Evolutionary conservation across 2,888 invertebrate species (phyloP).

Genomic region (Drosophila robusta): DNA sequence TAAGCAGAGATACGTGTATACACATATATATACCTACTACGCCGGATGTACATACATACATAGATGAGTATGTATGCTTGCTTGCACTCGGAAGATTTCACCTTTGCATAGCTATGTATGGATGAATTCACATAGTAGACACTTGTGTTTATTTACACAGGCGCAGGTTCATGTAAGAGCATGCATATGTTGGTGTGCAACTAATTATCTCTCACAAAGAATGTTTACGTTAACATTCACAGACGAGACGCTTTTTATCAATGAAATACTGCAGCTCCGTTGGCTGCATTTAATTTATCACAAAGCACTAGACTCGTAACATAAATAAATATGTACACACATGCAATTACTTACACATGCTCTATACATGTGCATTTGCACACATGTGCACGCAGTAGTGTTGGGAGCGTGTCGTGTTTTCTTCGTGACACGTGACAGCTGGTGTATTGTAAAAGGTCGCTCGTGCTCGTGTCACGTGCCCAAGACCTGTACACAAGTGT

Average conservation of each 20-base stretch:
- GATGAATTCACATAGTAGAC: no score
- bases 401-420: background rate
- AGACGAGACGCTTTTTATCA: slow-evolving; percentile 17
- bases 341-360: background rate
- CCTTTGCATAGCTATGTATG: no score
- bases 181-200: slow-evolving; percentile 12
- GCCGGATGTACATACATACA: background rate
- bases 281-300: slow-evolving; percentile 11
- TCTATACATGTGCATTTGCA: background rate
- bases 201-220: slow-evolving; percentile 44
- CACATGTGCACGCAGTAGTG: background rate
- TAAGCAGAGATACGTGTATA: no score
- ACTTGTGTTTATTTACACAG: slow-evolving; percentile 9
- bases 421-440: background rate
- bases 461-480: background rate
- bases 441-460: background rate
- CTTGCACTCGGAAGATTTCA: no score
- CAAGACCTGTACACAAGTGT: background rate
- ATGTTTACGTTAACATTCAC: slow-evolving; percentile 21
- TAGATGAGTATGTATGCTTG: background rate
- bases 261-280: slow-evolving; percentile 7
- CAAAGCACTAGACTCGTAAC: slow-evolving; percentile 5
- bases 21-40: background rate
- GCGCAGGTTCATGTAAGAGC: slow-evolving; percentile 9
- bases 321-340: background rate